phyloP scores from a whole-genome alignment of 2,797 vertebrate genomes.

The Epinephelus coioides region DNA sequence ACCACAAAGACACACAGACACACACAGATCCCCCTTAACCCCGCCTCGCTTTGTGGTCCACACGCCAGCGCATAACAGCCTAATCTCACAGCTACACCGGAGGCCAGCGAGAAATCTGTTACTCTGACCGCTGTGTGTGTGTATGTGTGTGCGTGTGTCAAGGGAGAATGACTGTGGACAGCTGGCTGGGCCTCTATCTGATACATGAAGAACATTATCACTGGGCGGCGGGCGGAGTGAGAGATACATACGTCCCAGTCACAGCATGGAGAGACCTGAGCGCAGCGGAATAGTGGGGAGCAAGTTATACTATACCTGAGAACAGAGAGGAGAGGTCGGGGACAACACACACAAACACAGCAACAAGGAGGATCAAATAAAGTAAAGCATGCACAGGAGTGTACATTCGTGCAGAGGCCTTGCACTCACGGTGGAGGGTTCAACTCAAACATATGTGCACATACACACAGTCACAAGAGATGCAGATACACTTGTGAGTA shows the following conservation, averaged over 20 bases:
- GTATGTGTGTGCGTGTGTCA: conserved; percentile 62
- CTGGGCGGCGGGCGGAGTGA: conserved; percentile 60
- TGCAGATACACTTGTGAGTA: not conserved
- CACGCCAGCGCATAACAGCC: conserved; percentile 78
- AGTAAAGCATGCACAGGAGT: conserved; percentile 54
- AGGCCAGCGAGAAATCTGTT: conserved; percentile 78
- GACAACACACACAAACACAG: conserved; percentile 82
- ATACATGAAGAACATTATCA: conserved; percentile 81
- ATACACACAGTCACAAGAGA: conserved; percentile 4
- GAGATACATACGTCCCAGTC: conserved; percentile 60
- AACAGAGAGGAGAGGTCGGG: conserved; percentile 58
- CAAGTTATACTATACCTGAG: conserved; percentile 80
- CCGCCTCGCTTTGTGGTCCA: conserved; percentile 75
- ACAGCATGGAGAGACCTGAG: conserved; percentile 71
- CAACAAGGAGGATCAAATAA: conserved; percentile 77
- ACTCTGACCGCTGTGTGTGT: conserved; percentile 51
- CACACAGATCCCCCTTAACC: conserved; percentile 66
- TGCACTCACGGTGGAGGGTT: not conserved
- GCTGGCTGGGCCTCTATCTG: conserved; percentile 81
- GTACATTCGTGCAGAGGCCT: conserved; percentile 25
- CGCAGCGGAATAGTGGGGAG: conserved; percentile 69
- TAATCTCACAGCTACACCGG: conserved; percentile 76
- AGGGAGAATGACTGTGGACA: conserved; percentile 81
- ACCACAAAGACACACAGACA: conserved; percentile 65
- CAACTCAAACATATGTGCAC: conserved; percentile 1